Evolutionary conservation across 2,113 vertebrate genomes (phyloP), one percentile per base, ranked within the genome.

Genomic region (Phaethon lepturus): DNA sequence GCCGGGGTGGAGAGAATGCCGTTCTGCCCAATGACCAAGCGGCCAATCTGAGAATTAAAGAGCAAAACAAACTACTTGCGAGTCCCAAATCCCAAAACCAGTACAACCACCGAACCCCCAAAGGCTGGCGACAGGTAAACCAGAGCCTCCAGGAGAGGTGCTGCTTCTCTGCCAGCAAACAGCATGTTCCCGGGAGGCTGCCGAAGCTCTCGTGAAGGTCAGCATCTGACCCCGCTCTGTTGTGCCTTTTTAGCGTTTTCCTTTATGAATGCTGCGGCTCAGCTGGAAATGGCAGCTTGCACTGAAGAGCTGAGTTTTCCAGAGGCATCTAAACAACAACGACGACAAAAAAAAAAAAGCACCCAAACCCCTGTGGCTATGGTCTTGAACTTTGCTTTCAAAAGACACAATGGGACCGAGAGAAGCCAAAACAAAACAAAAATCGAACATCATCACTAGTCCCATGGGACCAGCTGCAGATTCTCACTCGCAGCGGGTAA

Each of bases 1-100:
- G 99, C 99, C 7, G 99, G 99, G 3, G 99, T 99, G 90, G 99
- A 99, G 95, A 99, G 99, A 96, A 99, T 99, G 52, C 99, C 99
- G 73, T 99, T 98, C 98, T 99, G 99, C 78, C 99, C 99, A 38
- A 99, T 99, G 68, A 99, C 99, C 83, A 99, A 94, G 67, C 98
- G 98, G 47, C 99, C 99, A n/a, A 99, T 99, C 99, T 99, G 96
- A 2, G 67, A 88, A 96, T 18, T 16, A 80, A 31, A 90, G 93
- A 64, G 89, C 92, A 92, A 91, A 97, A 73, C 80, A 62, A 47
- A 81, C 5, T 9, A 6, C 22, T 38, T 1, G 2, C 35, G 45
- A 75, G n/a, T 14, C 64, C 49, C 62, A 38, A 15, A 49, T 3
- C 56, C 78, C 25, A n/a, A 29, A 17, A 11, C 14, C 33, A 79